Base-by-base conservation (phyloP, 1,140 invertebrate genomes). In the Scaptomyza hsui region DNA sequence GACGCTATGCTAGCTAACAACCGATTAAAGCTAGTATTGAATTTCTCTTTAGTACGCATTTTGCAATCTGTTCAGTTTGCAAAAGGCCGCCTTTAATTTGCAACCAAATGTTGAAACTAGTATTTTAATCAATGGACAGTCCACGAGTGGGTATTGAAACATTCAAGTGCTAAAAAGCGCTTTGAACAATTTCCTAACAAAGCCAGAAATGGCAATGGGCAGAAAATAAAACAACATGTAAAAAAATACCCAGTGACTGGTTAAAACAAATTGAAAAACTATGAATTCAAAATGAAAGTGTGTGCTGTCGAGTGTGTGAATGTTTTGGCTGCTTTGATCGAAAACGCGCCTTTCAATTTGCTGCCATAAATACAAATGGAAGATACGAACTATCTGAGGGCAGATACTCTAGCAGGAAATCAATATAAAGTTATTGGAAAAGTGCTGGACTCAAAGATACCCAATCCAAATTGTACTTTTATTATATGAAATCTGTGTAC, bases 131-230 rank as follows among this genome's bases (percentile, higher is more conserved):
- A 70, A 63, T 56, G 26, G 60, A 18, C 35, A 35, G 16, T 9
- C 49, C 63, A 49, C 42, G 32, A 63, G 49, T 24, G 32, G n/a
- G 21, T 24, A 32, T 53, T 47, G 57, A 69, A 68, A 69, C 41
- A 53, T 52, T 69, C 16, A 55, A 70, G 60, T 63, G 60, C 35
- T 13, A 70, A 63, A 70, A 42, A 10, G 24, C 16, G 15, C 67
- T 56, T 49, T 56, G 42, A 63, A 53, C 60, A 49, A 64, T 56
- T 70, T 49, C 24, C 44, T 37, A 64, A 55, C 67, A 56, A 64
- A 35, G 67, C 35, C 24, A 6, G 41, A 15, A 52, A 61, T 47
- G 19, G 21, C 16, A 26, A n/a, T 18, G 19, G 2, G 18, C 4
- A 39, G n/a, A 52, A 53, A 48, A 55, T 35, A 48, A 32, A 48